phyloP scores from a whole-genome alignment of 2,888 invertebrate genomes.

The Pomacea canaliculata region DNA sequence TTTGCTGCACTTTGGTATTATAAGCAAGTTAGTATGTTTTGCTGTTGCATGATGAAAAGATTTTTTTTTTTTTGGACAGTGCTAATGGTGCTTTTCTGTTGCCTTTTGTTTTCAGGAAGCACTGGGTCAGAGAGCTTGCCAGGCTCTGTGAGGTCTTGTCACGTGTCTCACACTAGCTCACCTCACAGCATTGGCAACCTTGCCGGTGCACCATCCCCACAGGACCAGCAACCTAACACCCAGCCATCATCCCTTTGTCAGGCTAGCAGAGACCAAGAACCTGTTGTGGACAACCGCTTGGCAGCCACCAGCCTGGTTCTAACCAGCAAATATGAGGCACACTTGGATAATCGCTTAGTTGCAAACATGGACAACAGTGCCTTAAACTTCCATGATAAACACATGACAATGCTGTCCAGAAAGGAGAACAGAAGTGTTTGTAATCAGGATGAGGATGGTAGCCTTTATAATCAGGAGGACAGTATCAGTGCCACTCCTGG shows the following conservation, averaged over 20 bases:
- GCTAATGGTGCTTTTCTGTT: too few relatives aligned
- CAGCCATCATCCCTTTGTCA: background rate
- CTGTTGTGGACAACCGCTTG: background rate
- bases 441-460: background rate
- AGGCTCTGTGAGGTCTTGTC: constrained; percentile 21
- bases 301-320: background rate
- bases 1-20: too few relatives aligned
- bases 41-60: too few relatives aligned
- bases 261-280: background rate
- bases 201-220: constrained; percentile 2
- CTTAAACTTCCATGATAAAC: background rate
- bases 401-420: background rate
- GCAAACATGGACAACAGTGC: background rate
- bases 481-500: background rate
- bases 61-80: too few relatives aligned
- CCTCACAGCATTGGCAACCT: constrained; percentile 7
- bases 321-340: background rate
- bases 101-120: background rate
- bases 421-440: background rate
- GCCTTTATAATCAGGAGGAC: background rate
- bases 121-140: constrained; percentile 7
- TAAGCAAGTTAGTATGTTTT: too few relatives aligned
- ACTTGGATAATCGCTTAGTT: constrained; percentile 6
- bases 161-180: constrained; percentile 22
- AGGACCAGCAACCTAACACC: background rate